Base-by-base conservation (phyloP, 1,140 invertebrate genomes). In the Babylonia areolata region DNA sequence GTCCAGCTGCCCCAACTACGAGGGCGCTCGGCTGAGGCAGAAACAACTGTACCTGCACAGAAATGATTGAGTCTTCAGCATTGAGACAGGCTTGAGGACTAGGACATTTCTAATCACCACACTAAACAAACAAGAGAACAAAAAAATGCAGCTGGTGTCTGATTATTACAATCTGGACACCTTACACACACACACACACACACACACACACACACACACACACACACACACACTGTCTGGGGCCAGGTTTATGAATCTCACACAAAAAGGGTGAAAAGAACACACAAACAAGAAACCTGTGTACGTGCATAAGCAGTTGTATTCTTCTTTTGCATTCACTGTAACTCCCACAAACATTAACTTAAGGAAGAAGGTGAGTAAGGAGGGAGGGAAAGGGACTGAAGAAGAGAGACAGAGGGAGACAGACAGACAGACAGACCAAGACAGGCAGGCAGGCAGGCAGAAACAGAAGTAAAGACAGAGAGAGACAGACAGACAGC, bases 1-100 rank as follows among this genome's bases (percentile, higher is more conserved):
- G 3, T 80, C 78, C 78, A 80, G n/a, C 78, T 80, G 42, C 78
- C 28, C 28, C 46, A n/a, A 54, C 78, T 80, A 6, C 6, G 23
- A 3, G 78, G 78, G 5, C 78, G 28, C 0, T 80, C 77, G 28
- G 15, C 37, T 17, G 71, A 12, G 35, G 12, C 71, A 73, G 71
- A 31, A 1, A 6, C 23, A 0, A 6, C 31, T 35, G n/a, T n/a
- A n/a, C n/a, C n/a, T n/a, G n/a, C n/a, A n/a, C n/a, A n/a, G n/a
- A n/a, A n/a, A n/a, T n/a, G n/a, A n/a, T n/a, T n/a, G n/a, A n/a
- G n/a, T n/a, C n/a, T n/a, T n/a, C n/a, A n/a, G n/a, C n/a, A n/a
- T n/a, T n/a, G n/a, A n/a, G n/a, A n/a, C n/a, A n/a, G n/a, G n/a
- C n/a, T n/a, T n/a, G n/a, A n/a, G n/a, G n/a, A n/a, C n/a, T n/a